Percentiles rank a stretch among this genome's conserved stretches.
phyloP scores from a whole-genome alignment of 2,113 vertebrate genomes.

The Planiliza haematocheilus region DNA sequence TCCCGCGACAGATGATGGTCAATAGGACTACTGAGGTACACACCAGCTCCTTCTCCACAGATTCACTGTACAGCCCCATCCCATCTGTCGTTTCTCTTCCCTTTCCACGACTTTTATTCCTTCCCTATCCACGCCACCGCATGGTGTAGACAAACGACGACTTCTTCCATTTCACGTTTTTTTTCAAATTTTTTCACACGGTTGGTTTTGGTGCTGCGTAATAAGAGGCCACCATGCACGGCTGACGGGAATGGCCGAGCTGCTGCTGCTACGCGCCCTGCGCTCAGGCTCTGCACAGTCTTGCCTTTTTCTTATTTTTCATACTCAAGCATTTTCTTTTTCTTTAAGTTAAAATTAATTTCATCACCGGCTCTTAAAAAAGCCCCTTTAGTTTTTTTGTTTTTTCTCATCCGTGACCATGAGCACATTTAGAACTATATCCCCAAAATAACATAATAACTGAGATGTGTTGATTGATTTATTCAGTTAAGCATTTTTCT shows the following conservation, averaged over 20 bases:
- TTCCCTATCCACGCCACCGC: conserved; percentile 42
- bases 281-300: conserved; percentile 7
- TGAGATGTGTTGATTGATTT: neutral
- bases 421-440: conserved; percentile 14
- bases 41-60: conserved; percentile 57
- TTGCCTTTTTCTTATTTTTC: neutral
- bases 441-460: conserved; percentile 9
- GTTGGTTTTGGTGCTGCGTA: conserved; percentile 25
- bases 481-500: conserved; percentile 5
- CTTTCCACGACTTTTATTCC: conserved; percentile 14
- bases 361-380: neutral
- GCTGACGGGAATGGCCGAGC: conserved; percentile 49
- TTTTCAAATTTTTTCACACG: no score
- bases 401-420: conserved; percentile 1
- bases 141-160: conserved; percentile 32
- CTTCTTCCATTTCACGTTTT: conserved; percentile 12
- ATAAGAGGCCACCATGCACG: conserved; percentile 46
- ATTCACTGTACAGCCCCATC: conserved; percentile 31
- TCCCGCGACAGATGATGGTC: conserved; percentile 99
- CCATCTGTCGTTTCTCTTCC: conserved; percentile 10
- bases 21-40: conserved; percentile 99
- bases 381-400: neutral
- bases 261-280: conserved; percentile 14
- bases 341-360: neutral
- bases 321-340: neutral